phyloP scores from a whole-genome alignment of 2,888 invertebrate genomes.

The Pogonocherus hispidulus region DNA sequence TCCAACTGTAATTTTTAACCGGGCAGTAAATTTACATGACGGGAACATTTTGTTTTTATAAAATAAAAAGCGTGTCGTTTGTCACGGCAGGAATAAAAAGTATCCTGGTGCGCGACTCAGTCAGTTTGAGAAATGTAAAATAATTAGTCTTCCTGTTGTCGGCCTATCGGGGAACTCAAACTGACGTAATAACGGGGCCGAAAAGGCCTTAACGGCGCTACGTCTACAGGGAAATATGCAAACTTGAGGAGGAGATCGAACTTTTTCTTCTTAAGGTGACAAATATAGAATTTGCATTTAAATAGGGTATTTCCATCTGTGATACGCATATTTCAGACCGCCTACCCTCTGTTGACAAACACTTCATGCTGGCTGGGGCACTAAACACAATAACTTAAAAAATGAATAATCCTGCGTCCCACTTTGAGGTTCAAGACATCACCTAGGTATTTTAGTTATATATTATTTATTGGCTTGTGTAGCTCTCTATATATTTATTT shows the following conservation, averaged over 20 bases:
- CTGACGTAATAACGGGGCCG: constrained; percentile 52
- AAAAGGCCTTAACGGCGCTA: constrained; percentile 30
- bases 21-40: constrained; percentile 43
- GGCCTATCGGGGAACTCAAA: constrained; percentile 52
- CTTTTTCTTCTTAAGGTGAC: constrained; percentile 71
- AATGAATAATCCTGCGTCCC: constrained; percentile 3
- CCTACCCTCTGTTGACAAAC: constrained; percentile 61
- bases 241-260: constrained; percentile 67
- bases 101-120: constrained; percentile 52
- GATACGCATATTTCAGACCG: constrained; percentile 65
- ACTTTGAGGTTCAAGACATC: background rate
- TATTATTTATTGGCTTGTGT: too few relatives aligned
- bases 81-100: constrained; percentile 54
- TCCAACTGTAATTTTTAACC: constrained; percentile 37
- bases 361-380: constrained; percentile 62
- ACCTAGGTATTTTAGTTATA: background rate
- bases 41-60: constrained; percentile 44
- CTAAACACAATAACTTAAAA: constrained; percentile 55
- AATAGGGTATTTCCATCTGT: constrained; percentile 78
- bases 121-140: constrained; percentile 62
- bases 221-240: constrained; percentile 66
- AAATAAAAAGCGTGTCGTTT: constrained; percentile 52
- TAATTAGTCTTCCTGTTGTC: constrained; percentile 63
- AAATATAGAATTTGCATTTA: constrained; percentile 79
- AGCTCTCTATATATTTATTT: too few relatives aligned